A percentile compares a stretch with the other conserved stretches of the same genome.
Evolutionary conservation across 2,113 vertebrate species (phyloP).

Genomic region (Aegotheles bennettii): DNA sequence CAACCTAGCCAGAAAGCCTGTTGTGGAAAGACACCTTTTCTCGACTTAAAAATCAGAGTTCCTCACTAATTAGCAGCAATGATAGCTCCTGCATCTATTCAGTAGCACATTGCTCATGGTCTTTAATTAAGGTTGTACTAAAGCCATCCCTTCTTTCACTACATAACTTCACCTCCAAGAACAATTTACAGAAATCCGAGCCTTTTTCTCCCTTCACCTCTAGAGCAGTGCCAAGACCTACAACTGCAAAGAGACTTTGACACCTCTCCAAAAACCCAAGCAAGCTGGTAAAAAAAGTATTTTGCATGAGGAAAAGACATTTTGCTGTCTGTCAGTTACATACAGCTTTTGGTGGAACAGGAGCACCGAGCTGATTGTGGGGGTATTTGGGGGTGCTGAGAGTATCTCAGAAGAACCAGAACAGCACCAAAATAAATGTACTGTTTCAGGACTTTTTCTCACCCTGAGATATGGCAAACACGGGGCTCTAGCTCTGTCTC

Average conservation of each 20-base stretch:
- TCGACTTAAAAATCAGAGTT: not conserved
- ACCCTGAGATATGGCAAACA: not conserved
- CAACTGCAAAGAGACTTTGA: fast-evolving
- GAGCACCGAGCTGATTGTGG: fast-evolving
- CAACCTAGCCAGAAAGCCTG: not conserved
- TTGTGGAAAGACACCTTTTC: not conserved
- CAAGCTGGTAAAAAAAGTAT: not conserved
- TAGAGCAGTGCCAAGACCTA: not conserved
- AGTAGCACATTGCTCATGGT: not conserved
- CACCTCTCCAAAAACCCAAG: not conserved
- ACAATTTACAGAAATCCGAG: not conserved
- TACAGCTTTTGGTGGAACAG: no score
- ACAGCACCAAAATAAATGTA: not conserved
- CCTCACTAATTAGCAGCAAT: not conserved
- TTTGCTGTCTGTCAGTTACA: not conserved
- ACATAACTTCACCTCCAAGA: not conserved
- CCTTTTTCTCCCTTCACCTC: not conserved
- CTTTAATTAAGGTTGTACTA: not conserved
- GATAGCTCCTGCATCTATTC: not conserved
- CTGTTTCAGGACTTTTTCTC: not conserved
- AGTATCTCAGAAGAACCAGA: not conserved
- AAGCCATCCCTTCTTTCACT: not conserved
- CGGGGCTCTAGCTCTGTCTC: not conserved
- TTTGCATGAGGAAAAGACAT: not conserved
- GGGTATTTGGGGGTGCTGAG: not conserved